Conservation (phyloP, 64 coral and sea anemone species). For the Porites lutea region DNA sequence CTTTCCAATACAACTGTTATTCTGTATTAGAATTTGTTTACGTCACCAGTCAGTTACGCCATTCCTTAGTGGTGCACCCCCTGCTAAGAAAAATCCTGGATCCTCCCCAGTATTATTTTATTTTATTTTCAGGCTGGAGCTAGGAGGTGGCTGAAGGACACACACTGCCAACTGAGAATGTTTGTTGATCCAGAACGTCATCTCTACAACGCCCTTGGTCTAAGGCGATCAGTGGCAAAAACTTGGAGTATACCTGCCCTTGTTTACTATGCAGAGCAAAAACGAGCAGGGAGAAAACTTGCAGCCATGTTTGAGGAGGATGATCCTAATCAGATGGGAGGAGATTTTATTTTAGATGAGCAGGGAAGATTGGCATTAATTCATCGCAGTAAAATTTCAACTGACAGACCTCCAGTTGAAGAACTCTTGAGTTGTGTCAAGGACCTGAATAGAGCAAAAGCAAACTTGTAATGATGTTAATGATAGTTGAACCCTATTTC, state of each 20-base stretch:
- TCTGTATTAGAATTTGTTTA: no score
- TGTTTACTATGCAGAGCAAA: constrained; percentile 91
- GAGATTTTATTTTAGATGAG: constrained; percentile 86
- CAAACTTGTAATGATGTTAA: neutral
- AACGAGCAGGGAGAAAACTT: constrained; percentile 73
- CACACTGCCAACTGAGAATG: constrained; percentile 80
- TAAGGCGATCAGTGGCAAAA: constrained; percentile 88
- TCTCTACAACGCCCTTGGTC: constrained; percentile 77
- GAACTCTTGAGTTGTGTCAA: constrained; percentile 51
- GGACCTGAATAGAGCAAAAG: constrained; percentile 35
- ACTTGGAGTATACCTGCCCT: constrained; percentile 70
- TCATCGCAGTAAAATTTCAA: constrained; percentile 80
- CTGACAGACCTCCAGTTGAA: constrained; percentile 85
- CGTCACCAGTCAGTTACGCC: no score
- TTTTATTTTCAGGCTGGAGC: constrained; percentile 71
- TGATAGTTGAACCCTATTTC: no score
- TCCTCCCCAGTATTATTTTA: neutral
- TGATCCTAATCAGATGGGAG: constrained; percentile 91
- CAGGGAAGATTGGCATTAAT: constrained; percentile 77
- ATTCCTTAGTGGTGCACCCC: no score
- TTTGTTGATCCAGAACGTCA: constrained; percentile 70
- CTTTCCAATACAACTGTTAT: no score
- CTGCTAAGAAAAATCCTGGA: no score
- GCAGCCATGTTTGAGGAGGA: constrained; percentile 76
- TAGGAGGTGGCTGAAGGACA: constrained; percentile 85